These are phyloP conservation scores for Oeneis ivallda DNA, from an alignment of 2,888 invertebrate genomes.

Conservation along the genomic window DNA sequence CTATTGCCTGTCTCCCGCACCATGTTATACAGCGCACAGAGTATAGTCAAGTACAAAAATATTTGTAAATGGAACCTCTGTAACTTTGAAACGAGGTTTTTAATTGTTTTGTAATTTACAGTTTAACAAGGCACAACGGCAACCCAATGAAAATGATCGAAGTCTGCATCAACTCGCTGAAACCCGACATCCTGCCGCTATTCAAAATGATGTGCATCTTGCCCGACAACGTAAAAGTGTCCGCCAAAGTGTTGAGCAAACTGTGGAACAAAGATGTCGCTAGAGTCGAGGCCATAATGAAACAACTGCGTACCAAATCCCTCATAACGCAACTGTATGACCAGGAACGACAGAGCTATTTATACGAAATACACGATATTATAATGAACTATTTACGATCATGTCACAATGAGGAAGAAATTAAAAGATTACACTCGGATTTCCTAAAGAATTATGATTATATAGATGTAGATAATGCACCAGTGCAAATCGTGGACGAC, in stretches of 20 bases:
- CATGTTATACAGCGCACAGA: too few relatives aligned
- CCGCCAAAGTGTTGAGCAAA: slow-evolving; percentile 77
- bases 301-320: slow-evolving; percentile 84
- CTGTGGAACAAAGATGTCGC: slow-evolving; percentile 62
- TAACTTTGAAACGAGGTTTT: too few relatives aligned
- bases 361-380: slow-evolving; percentile 87
- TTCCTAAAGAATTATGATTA: slow-evolving; percentile 82
- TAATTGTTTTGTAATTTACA: slow-evolving; percentile 45
- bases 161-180: slow-evolving; percentile 83
- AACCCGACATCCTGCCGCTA: slow-evolving; percentile 67
- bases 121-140: slow-evolving; percentile 56
- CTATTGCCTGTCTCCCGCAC: too few relatives aligned
- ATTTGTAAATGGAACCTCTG: too few relatives aligned
- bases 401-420: slow-evolving; percentile 62
- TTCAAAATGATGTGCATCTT: slow-evolving; percentile 85
- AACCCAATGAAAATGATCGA: slow-evolving; percentile 78
- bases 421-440: slow-evolving; percentile 77
- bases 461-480: slow-evolving; percentile 70
- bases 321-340: slow-evolving; percentile 85
- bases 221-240: slow-evolving; percentile 86
- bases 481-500: slow-evolving; percentile 84
- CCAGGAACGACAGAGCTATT: slow-evolving; percentile 80
- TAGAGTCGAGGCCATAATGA: slow-evolving; percentile 84
- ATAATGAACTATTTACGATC: slow-evolving; percentile 83
- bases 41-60: too few relatives aligned